These are phyloP conservation scores for Axinella damicornis DNA, from an alignment of 37 sponge, comb jelly and placozoan species.

Conservation along the genomic window DNA sequence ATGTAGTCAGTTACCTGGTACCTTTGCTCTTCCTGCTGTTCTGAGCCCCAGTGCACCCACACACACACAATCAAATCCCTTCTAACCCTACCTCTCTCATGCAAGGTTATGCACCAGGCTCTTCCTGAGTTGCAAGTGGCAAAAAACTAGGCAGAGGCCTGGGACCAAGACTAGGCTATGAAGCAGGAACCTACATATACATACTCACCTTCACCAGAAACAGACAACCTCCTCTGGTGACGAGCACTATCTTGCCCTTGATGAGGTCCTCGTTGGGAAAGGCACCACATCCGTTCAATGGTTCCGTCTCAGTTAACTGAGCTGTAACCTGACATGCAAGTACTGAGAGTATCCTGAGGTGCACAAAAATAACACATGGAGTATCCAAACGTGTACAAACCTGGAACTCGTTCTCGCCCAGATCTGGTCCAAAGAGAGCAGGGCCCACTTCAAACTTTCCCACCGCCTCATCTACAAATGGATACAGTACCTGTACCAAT, in stretches of 20 bases:
- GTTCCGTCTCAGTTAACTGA: slow-evolving; percentile 20
- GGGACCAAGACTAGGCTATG: no score
- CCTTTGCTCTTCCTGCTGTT: no score
- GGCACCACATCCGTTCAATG: slow-evolving; percentile 35
- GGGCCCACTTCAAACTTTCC: slow-evolving; percentile 46
- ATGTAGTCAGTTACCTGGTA: no score
- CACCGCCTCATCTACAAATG: background rate
- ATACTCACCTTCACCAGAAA: slow-evolving; percentile 90
- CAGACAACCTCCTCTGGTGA: slow-evolving; percentile 86
- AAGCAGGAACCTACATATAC: background rate
- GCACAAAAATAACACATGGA: background rate
- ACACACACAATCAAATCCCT: no score
- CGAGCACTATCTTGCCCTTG: slow-evolving; percentile 64
- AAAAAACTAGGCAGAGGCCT: no score
- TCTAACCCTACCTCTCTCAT: no score
- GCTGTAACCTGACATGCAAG: background rate
- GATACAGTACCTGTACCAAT: slow-evolving; percentile 17
- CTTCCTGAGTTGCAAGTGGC: no score
- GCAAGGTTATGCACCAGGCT: no score
- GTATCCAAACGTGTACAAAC: slow-evolving; percentile 15
- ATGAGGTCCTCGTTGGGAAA: slow-evolving; percentile 13
- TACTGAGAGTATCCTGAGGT: background rate
- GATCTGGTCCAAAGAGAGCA: slow-evolving; percentile 72
- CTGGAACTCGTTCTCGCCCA: slow-evolving; percentile 41
- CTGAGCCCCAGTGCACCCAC: no score